Conservation (phyloP, 2,113 vertebrate genomes). For the Notothenia rossii region DNA sequence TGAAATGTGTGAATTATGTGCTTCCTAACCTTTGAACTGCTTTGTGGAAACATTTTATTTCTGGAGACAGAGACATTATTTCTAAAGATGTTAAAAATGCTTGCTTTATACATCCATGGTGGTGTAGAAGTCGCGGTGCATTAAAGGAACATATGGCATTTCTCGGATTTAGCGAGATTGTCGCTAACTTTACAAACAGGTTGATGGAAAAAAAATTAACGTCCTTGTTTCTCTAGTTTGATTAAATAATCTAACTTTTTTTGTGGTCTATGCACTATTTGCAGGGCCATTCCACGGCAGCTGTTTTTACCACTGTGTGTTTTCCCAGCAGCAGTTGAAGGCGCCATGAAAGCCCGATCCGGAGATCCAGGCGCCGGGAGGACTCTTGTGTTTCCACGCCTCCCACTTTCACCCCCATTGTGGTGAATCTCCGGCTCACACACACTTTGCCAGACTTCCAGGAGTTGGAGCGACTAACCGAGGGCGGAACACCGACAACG, state of each 20-base stretch:
- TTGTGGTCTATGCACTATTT: neutral
- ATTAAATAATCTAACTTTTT: no score
- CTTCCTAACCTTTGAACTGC: no score
- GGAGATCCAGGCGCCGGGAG: conserved; percentile 69
- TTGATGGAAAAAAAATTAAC: no score
- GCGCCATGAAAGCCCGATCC: conserved; percentile 65
- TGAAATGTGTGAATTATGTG: neutral
- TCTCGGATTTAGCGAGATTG: no score
- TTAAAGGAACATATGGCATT: neutral
- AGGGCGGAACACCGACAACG: conserved; percentile 32
- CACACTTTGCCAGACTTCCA: conserved; percentile 79
- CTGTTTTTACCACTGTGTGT: fast-evolving
- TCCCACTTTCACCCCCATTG: conserved; percentile 83
- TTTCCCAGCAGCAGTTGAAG: conserved; percentile 47
- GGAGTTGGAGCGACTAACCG: conserved; percentile 71
- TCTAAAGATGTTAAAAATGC: neutral
- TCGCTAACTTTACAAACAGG: fast-evolving
- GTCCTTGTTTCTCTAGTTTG: no score
- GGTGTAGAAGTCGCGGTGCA: neutral
- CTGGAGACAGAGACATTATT: no score
- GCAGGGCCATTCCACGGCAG: neutral
- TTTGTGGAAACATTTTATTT: neutral
- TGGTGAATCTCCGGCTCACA: conserved; percentile 81
- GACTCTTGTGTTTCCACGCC: conserved; percentile 77
- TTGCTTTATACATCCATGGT: no score